phyloP scores from a whole-genome alignment of 2,113 vertebrate genomes.

The Leucopsar rothschildi region DNA sequence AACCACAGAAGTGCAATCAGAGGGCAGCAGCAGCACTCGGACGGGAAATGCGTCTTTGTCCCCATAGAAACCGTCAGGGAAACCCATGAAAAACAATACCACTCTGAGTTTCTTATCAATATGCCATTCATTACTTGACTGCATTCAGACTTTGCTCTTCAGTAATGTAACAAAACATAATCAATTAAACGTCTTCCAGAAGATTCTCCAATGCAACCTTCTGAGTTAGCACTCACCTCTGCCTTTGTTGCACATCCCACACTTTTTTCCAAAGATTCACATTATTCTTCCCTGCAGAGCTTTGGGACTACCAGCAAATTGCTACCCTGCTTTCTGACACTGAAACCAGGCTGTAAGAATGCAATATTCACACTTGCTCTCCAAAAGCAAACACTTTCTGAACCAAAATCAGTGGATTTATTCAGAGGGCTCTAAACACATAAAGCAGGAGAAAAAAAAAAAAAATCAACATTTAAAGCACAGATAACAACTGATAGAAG shows the following conservation, averaged over 20 bases:
- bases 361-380: not conserved
- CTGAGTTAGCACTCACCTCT: not conserved
- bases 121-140: slow-evolving; percentile 51
- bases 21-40: slow-evolving; percentile 59
- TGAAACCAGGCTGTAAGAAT: not conserved
- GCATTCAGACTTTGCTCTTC: slow-evolving; percentile 54
- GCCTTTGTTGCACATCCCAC: not conserved
- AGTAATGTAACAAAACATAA: slow-evolving; percentile 57
- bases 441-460: not conserved
- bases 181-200: slow-evolving; percentile 33
- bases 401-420: slow-evolving; percentile 7
- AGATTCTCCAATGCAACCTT: slow-evolving; percentile 22
- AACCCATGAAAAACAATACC: slow-evolving; percentile 63
- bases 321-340: slow-evolving; percentile 11
- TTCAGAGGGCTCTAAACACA: not conserved
- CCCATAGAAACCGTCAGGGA: slow-evolving; percentile 74
- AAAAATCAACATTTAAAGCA: not conserved
- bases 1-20: slow-evolving; percentile 67
- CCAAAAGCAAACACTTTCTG: slow-evolving; percentile 21
- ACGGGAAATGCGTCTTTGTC: slow-evolving; percentile 71
- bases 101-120: slow-evolving; percentile 61
- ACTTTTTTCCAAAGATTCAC: not conserved
- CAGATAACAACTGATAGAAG: not conserved
- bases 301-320: not conserved
- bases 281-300: not conserved